Conservation (phyloP, 2,888 invertebrate genomes). For the Perdita meconis region DNA sequence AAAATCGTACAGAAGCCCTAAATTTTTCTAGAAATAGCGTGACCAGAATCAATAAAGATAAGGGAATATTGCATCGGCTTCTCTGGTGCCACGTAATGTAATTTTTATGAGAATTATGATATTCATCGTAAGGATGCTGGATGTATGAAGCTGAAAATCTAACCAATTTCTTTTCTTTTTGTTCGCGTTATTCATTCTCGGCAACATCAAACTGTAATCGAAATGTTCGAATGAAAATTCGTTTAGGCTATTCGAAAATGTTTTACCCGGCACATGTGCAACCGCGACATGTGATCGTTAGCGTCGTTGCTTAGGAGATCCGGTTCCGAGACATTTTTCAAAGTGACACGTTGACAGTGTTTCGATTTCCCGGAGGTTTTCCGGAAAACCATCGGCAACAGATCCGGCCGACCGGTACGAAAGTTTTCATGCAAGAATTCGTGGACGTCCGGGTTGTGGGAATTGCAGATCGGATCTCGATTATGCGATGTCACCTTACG, state of each 20-base stretch:
- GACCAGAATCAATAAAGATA: too few relatives aligned
- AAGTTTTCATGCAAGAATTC: conserved; percentile 87
- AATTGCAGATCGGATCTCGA: conserved; percentile 86
- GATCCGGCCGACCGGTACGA: conserved; percentile 85
- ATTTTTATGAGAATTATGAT: too few relatives aligned
- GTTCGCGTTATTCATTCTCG: not conserved
- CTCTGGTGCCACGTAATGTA: too few relatives aligned
- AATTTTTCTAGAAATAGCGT: too few relatives aligned
- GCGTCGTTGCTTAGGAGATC: conserved; percentile 23
- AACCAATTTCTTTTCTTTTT: too few relatives aligned
- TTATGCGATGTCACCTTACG: conserved; percentile 87
- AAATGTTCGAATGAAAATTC: not conserved
- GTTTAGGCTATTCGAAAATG: not conserved
- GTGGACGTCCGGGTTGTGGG: conserved; percentile 86
- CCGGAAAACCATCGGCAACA: conserved; percentile 86
- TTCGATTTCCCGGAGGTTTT: conserved; percentile 80
- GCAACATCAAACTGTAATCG: not conserved
- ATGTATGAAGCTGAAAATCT: too few relatives aligned
- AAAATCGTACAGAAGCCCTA: too few relatives aligned
- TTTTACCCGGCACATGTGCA: conserved; percentile 66
- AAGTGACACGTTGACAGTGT: conserved; percentile 53
- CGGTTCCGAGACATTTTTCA: conserved; percentile 28
- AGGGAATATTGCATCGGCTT: too few relatives aligned
- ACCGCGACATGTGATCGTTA: conserved; percentile 54
- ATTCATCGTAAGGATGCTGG: too few relatives aligned